These are phyloP conservation scores for Schizopygopsis malacanthus DNA, from an alignment of 2,797 vertebrate genomes.

Conservation along the genomic window DNA sequence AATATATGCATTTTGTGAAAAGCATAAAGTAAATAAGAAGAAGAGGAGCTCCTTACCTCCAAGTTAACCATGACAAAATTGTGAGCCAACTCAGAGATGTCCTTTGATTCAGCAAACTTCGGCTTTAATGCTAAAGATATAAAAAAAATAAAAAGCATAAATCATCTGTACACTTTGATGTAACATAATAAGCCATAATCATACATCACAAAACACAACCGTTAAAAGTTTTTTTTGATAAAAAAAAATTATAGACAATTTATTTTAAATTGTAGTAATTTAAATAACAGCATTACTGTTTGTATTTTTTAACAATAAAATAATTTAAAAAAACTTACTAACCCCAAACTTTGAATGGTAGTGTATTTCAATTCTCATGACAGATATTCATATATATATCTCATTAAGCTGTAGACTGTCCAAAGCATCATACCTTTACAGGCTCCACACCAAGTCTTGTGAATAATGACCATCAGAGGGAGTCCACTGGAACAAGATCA, in stretches of 20 bases:
- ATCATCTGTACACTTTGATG: neutral
- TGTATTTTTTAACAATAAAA: neutral
- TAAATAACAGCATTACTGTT: neutral
- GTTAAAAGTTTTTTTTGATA: neutral
- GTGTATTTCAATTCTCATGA: neutral
- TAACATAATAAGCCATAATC: neutral
- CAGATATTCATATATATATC: neutral
- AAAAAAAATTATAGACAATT: too few relatives aligned
- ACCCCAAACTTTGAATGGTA: neutral
- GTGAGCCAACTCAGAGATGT: conserved; percentile 96
- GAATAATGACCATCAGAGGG: conserved; percentile 95
- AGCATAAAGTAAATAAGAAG: neutral
- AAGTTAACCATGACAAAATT: conserved; percentile 99
- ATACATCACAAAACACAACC: neutral
- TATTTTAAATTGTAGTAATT: neutral
- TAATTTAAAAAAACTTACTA: neutral
- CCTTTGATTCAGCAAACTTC: conserved; percentile 96
- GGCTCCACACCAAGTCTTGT: conserved; percentile 98
- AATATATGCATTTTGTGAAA: neutral
- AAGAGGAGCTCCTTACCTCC: conserved; percentile 82
- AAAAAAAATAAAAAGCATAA: neutral
- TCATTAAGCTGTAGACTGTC: neutral
- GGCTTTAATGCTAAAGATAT: conserved; percentile 89
- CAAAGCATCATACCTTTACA: conserved; percentile 88
- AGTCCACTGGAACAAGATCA: conserved; percentile 81